phyloP scores from a whole-genome alignment of 2,797 vertebrate species.

The Hemibagrus guttatus region DNA sequence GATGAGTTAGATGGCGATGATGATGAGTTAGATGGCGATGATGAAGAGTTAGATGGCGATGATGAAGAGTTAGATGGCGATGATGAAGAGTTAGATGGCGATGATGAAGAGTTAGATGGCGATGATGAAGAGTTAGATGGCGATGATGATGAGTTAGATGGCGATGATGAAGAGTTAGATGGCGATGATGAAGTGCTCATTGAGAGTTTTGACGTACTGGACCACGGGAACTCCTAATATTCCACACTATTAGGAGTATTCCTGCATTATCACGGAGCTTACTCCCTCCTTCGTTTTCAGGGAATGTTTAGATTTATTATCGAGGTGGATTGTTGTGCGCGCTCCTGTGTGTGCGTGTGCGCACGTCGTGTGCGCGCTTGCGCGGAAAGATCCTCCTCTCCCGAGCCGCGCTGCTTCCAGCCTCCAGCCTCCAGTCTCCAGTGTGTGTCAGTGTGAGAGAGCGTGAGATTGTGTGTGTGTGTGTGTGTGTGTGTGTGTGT shows the following conservation, averaged over 20 bases:
- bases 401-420: constrained; percentile 56
- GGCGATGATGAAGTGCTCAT: no score
- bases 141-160: no score
- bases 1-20: no score
- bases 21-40: no score
- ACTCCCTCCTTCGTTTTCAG: background rate
- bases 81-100: no score
- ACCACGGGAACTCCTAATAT: background rate
- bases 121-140: no score
- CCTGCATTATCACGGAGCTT: no score
- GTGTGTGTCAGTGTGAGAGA: constrained; percentile 59
- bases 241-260: background rate
- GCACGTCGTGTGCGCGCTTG: constrained; percentile 36
- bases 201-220: background rate
- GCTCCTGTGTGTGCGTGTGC: constrained; percentile 33
- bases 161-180: no score
- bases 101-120: no score
- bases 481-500: constrained; percentile 70
- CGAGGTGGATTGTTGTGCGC: background rate
- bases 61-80: no score
- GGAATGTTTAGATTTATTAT: background rate
- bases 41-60: no score
- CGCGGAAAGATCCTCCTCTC: constrained; percentile 67
- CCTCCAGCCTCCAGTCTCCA: constrained; percentile 72
- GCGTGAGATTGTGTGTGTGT: background rate